phyloP scores from a whole-genome alignment of 2,113 vertebrate species.

The Gallinago media region DNA sequence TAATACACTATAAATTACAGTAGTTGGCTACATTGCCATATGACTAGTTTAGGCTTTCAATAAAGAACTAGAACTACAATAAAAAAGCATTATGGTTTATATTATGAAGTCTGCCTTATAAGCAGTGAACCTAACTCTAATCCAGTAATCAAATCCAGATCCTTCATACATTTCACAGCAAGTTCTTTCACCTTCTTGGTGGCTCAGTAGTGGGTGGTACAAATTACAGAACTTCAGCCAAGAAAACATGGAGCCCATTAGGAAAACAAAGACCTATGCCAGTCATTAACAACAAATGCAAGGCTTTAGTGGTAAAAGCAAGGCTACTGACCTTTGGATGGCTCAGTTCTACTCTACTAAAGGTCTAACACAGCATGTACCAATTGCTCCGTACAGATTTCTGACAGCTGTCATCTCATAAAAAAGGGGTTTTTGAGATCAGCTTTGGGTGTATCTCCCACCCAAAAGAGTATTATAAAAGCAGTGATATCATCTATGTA shows the following conservation, averaged over 20 bases:
- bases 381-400: neutral
- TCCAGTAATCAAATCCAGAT: slow-evolving; percentile 26
- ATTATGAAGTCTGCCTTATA: neutral
- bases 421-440: neutral
- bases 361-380: neutral
- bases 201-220: neutral
- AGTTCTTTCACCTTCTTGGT: neutral
- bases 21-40: neutral
- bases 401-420: neutral
- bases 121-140: neutral
- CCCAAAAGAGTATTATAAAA: neutral
- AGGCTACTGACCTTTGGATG: neutral
- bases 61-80: slow-evolving; percentile 2
- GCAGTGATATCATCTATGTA: neutral
- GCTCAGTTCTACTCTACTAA: neutral
- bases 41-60: neutral
- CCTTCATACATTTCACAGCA: neutral
- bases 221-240: neutral
- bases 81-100: neutral
- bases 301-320: neutral
- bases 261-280: neutral
- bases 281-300: neutral
- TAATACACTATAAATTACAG: neutral
- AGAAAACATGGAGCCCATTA: neutral
- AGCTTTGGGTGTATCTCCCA: neutral